phyloP scores from a whole-genome alignment of 2,113 vertebrate genomes.

The Piprites chloris region DNA sequence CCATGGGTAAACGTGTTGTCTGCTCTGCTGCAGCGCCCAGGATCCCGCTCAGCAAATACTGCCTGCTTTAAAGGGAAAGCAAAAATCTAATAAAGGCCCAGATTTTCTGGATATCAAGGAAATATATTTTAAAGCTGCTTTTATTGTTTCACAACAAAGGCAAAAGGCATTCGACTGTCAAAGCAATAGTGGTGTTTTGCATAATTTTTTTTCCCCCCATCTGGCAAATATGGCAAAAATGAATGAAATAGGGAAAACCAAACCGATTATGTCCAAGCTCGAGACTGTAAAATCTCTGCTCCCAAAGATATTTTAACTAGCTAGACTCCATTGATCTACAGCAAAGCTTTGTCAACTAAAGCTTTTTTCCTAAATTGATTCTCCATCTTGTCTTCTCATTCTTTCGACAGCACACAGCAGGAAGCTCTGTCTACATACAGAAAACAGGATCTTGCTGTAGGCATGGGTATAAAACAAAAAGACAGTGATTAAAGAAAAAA shows the following conservation, averaged over 20 bases:
- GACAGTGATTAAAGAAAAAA: slow-evolving; percentile 76
- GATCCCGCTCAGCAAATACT: slow-evolving; percentile 9
- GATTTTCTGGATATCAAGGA: background rate
- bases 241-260: background rate
- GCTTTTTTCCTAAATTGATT: slow-evolving; percentile 80
- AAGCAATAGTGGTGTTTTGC: slow-evolving; percentile 25
- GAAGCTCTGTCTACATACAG: slow-evolving; percentile 80
- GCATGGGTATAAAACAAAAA: slow-evolving; percentile 82
- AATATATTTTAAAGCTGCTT: slow-evolving; percentile 7
- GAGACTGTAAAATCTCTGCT: slow-evolving; percentile 52
- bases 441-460: slow-evolving; percentile 85
- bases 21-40: background rate
- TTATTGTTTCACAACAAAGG: background rate
- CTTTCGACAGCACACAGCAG: slow-evolving; percentile 82
- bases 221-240: slow-evolving; percentile 31
- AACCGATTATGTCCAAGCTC: slow-evolving; percentile 25
- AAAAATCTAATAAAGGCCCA: background rate
- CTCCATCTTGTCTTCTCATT: slow-evolving; percentile 81
- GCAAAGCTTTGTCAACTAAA: slow-evolving; percentile 77
- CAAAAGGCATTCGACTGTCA: slow-evolving; percentile 15
- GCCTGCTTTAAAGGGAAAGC: background rate
- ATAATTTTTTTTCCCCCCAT: background rate
- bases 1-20: background rate
- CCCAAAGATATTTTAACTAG: slow-evolving; percentile 73
- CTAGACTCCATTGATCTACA: slow-evolving; percentile 73